Evolutionary conservation across 2,888 invertebrate species (phyloP).

Genomic region (Amphipoea lucens): DNA sequence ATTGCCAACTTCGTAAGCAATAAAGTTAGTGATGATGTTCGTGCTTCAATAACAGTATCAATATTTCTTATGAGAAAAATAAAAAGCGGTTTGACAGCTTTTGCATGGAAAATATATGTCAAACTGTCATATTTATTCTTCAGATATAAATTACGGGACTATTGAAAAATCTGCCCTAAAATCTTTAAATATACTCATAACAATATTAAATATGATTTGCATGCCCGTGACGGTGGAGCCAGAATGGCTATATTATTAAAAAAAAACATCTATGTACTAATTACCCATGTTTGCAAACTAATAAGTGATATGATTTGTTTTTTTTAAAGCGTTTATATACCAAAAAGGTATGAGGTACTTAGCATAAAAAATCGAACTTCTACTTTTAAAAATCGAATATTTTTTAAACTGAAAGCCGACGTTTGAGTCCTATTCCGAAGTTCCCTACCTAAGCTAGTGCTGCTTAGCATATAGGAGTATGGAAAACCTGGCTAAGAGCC

Average conservation of each 20-base stretch:
- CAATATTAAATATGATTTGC: neutral
- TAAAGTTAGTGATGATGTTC: neutral
- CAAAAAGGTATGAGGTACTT: too few relatives aligned
- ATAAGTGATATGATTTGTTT: neutral
- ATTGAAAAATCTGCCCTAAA: too few relatives aligned
- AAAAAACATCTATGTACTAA: neutral
- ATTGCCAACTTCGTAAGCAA: neutral
- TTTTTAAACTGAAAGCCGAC: too few relatives aligned
- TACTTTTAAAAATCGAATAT: neutral
- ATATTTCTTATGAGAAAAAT: neutral
- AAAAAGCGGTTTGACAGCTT: too few relatives aligned
- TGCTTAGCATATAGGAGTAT: neutral
- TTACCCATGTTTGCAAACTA: neutral
- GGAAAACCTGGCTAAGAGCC: neutral
- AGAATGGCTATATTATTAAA: neutral
- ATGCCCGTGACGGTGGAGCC: neutral
- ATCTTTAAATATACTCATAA: too few relatives aligned
- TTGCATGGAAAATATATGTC: too few relatives aligned
- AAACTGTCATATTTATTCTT: too few relatives aligned
- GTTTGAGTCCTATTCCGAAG: too few relatives aligned
- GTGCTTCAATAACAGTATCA: neutral
- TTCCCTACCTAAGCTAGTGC: neutral
- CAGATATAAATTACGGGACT: too few relatives aligned
- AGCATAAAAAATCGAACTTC: neutral
- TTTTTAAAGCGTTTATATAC: too few relatives aligned